phyloP scores from a whole-genome alignment of 1,140 invertebrate genomes.

The Bombus waltoni region DNA sequence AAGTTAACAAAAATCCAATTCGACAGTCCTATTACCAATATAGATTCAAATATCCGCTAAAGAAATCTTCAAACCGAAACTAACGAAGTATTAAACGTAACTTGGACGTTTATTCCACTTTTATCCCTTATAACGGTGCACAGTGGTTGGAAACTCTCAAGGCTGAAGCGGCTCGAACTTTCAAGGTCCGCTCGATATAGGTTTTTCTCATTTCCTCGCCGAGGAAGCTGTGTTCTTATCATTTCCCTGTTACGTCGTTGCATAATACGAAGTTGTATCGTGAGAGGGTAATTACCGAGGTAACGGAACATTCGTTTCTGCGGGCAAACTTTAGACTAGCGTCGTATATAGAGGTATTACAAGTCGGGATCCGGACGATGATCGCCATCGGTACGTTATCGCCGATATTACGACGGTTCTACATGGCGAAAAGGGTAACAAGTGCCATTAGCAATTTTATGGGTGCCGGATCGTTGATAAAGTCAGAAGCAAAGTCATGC shows the following conservation, averaged over 20 bases:
- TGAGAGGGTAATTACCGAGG: slow-evolving; percentile 32
- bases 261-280: slow-evolving; percentile 17
- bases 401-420: background rate
- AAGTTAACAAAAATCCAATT: background rate
- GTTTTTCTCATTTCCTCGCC: background rate
- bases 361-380: background rate
- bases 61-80: background rate
- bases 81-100: background rate
- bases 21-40: background rate
- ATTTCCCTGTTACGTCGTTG: background rate
- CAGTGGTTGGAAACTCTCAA: background rate
- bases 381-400: slow-evolving; percentile 21
- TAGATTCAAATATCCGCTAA: background rate
- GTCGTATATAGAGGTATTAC: background rate
- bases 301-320: slow-evolving; percentile 37
- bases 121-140: background rate
- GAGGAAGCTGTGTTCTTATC: background rate
- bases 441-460: slow-evolving; percentile 18
- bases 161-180: background rate
- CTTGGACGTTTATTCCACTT: background rate
- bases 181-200: background rate
- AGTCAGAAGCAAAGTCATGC: slow-evolving; percentile 2
- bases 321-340: slow-evolving; percentile 8
- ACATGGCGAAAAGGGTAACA: slow-evolving; percentile 1
- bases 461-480: slow-evolving; percentile 15